Base-by-base conservation (phyloP, 2,797 vertebrate species). In the Amazona ochrocephala region DNA sequence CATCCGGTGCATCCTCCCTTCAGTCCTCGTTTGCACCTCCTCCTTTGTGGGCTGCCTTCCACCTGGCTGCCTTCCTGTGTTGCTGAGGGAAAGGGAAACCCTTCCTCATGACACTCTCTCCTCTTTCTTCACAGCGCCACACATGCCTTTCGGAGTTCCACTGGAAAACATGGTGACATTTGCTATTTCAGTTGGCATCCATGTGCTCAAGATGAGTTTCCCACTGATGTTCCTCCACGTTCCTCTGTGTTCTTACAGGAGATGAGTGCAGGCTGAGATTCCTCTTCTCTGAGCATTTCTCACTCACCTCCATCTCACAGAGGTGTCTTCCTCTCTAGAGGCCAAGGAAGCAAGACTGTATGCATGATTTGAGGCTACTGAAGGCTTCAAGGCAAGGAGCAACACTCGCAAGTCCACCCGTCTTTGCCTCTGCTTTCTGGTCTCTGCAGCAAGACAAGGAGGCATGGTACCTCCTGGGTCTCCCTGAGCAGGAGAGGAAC, bases 11-110 rank as follows among this genome's bases (percentile, higher is more conserved):
- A 90, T 86, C 73, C 61, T 92, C 89, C 76, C 44, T 87, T 84
- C 3, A 0, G 62, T 67, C 71, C 70, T 93, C 44, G 22, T 90
- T 92, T 96, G 89, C 13, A 80, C 86, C 87, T 93, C 90, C 90
- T 82, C n/a, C 82, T 90, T 82, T 92, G 85, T 65, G 76, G 87
- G 93, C 77, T 93, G 75, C 81, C 66, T 94, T 93, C 93, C 64
- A 91, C 87, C 75, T 92, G 87, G 44, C 80, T 83, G 62, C 78
- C 44, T 86, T 89, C 91, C 90, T 67, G 45, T 73, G 94, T 66
- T 86, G 72, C 30, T 67, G 78, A 85, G 87, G 87, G 89, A 92
- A 91, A 65, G 72, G 94, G 86, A 91, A 95, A 74, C 50, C 89
- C 89, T 70, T 96, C 87, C 9, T 2, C 80, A 71, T 45, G 68